Evolutionary conservation across 2,888 invertebrate genomes (phyloP), one percentile per base, ranked within the genome.

Genomic region (Nymphalis c-album): DNA sequence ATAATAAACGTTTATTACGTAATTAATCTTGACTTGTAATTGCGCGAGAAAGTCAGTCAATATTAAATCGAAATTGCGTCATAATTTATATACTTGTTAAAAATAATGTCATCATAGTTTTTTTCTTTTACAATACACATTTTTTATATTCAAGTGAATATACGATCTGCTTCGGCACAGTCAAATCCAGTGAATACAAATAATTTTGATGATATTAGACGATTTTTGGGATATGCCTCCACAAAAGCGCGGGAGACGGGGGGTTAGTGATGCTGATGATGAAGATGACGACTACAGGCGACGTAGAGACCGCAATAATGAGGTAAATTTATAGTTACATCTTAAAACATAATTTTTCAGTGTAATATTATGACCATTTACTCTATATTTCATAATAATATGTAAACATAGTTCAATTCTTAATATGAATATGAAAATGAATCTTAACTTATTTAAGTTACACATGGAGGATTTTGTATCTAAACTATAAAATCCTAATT

Each of bases 291-390:
- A 95, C 76, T 97, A 97, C 79, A 92, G 96, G 69, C 94, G 93
- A 74, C 94, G 95, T 63, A 90, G 97, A 47, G 96, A 96, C 78
- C 93, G 96, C 77, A 97, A 97, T 87, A 97, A 97, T 87, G 94
- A 95, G 93, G 96, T 95, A 87, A 60, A 48, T 40, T 57, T n/a
- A 58, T 7, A 10, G 20, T 18, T 7, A 18, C 7, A 50, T 1
- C 48, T 3, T 50, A 7, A 13, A 40, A 13, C 26, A 31, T 6
- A 31, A 31, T 6, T 31, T 31, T 31, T 5, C 6, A 6, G 26
- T 31, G 6, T 31, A 31, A 31, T 31, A 26, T 26, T 26, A 31
- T 31, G 26, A 31, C 26, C 26, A 26, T 26, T 31, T 6, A 6
- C 26, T 31, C 5, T 31, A 31, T 31, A 31, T 31, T 31, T 31